These are phyloP conservation scores for Pseudobourletiella spinata DNA, from an alignment of 1,140 invertebrate genomes.

Conservation along the genomic window DNA sequence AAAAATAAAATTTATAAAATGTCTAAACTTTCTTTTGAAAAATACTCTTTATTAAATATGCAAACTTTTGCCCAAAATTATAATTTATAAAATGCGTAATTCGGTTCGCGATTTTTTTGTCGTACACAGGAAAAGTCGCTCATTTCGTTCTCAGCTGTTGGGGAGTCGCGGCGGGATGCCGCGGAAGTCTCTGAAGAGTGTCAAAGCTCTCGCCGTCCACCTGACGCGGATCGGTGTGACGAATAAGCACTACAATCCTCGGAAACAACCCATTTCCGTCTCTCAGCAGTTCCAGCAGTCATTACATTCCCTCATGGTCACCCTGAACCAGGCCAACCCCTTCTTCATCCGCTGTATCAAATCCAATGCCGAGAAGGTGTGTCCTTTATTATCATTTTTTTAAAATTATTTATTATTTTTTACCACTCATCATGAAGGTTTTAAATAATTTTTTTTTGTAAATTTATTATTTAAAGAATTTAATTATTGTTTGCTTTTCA, in stretches of 20 bases:
- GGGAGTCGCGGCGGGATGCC: slow-evolving; percentile 60
- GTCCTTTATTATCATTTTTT: slow-evolving; percentile 69
- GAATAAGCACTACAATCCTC: slow-evolving; percentile 54
- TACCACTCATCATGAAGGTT: background rate
- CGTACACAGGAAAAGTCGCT: slow-evolving; percentile 91
- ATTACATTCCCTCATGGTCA: slow-evolving; percentile 82
- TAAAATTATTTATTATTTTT: slow-evolving; percentile 40
- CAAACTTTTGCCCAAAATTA: no score
- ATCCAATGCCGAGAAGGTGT: slow-evolving; percentile 79
- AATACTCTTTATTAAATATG: no score
- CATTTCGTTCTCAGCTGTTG: slow-evolving; percentile 67
- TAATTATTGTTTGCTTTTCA: slow-evolving; percentile 36
- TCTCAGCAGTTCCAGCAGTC: slow-evolving; percentile 90
- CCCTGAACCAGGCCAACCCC: slow-evolving; percentile 86
- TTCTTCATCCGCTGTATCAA: slow-evolving; percentile 97
- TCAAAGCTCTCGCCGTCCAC: slow-evolving; percentile 65
- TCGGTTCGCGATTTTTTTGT: no score
- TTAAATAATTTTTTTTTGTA: background rate
- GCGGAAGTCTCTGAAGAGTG: slow-evolving; percentile 79
- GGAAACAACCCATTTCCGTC: slow-evolving; percentile 83
- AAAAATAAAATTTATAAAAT: no score
- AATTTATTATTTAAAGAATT: background rate
- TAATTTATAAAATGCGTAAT: no score
- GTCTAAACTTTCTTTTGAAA: no score
- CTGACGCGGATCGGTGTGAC: slow-evolving; percentile 40